Conservation (phyloP, 2,797 vertebrate genomes). For the Chelidonichthys spinosus region DNA sequence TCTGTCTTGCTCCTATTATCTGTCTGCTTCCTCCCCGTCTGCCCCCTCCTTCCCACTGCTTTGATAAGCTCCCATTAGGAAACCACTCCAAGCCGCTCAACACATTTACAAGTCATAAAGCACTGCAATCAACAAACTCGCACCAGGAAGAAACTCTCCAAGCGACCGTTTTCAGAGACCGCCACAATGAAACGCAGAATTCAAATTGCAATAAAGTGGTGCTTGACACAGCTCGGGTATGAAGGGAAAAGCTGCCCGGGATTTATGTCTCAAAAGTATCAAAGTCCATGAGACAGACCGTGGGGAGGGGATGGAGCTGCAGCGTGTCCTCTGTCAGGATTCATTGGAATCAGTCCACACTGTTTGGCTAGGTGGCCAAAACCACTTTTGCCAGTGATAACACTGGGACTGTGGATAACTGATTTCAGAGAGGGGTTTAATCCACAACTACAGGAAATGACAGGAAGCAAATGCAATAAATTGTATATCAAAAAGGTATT, state of each 20-base stretch:
- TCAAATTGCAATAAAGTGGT: constrained; percentile 58
- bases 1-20: constrained; percentile 49
- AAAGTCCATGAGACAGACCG: constrained; percentile 38
- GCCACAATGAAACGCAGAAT: constrained; percentile 49
- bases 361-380: constrained; percentile 45
- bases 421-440: constrained; percentile 29
- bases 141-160: constrained; percentile 47
- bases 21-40: constrained; percentile 20
- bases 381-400: constrained; percentile 32
- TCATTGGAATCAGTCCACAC: constrained; percentile 46
- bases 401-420: neutral
- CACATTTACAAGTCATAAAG: constrained; percentile 70
- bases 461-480: constrained; percentile 14
- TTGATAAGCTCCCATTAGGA: constrained; percentile 69
- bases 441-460: constrained; percentile 21
- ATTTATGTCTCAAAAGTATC: constrained; percentile 60
- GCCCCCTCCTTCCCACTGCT: constrained; percentile 31
- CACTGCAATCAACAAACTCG: constrained; percentile 61
- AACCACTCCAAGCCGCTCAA: constrained; percentile 56
- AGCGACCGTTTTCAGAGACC: constrained; percentile 40
- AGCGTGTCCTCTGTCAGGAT: constrained; percentile 44
- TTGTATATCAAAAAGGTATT: constrained; percentile 12
- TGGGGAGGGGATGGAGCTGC: constrained; percentile 30
- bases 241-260: constrained; percentile 39
- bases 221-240: constrained; percentile 52